Evolutionary conservation across 2,113 vertebrate genomes (phyloP).

Genomic region (Syngnathus floridae): DNA sequence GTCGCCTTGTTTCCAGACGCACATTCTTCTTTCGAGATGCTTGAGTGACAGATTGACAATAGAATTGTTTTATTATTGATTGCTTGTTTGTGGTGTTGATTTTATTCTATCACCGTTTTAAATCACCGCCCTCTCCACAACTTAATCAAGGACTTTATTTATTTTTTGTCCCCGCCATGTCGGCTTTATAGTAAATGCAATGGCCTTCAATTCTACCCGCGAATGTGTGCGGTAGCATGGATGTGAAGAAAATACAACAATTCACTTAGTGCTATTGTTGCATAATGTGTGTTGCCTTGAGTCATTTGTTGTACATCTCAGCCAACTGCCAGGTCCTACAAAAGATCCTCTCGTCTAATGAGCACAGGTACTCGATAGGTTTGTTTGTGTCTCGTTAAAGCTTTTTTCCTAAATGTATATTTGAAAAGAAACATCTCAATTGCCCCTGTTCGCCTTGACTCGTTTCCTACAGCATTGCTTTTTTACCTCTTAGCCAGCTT

Average conservation of each 20-base stretch:
- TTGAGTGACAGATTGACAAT: slow-evolving; percentile 21
- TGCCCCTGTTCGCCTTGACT: slow-evolving; percentile 21
- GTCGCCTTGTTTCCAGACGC: not conserved
- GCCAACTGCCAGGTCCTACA: slow-evolving; percentile 21
- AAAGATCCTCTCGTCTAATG: slow-evolving; percentile 10
- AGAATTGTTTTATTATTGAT: slow-evolving; percentile 7
- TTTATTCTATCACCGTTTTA: slow-evolving; percentile 22
- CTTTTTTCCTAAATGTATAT: slow-evolving; percentile 20
- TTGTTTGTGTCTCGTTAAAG: slow-evolving; percentile 8
- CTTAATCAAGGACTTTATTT: slow-evolving; percentile 11
- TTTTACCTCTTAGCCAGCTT: slow-evolving; percentile 7
- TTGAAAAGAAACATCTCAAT: not conserved
- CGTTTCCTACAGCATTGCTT: slow-evolving; percentile 7
- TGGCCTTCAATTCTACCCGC: slow-evolving; percentile 4
- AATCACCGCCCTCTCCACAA: not conserved
- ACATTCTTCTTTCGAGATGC: slow-evolving; percentile 9
- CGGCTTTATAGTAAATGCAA: not conserved
- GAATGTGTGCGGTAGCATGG: not conserved
- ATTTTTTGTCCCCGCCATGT: not conserved
- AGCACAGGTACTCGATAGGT: slow-evolving; percentile 16
- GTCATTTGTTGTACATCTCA: slow-evolving; percentile 32
- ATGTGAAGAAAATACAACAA: slow-evolving; percentile 20
- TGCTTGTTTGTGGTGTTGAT: not conserved
- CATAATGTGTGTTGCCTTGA: slow-evolving; percentile 24
- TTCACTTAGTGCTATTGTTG: not conserved